Base-by-base conservation (phyloP, 2,888 invertebrate genomes). In the Priocnemis perturbator region DNA sequence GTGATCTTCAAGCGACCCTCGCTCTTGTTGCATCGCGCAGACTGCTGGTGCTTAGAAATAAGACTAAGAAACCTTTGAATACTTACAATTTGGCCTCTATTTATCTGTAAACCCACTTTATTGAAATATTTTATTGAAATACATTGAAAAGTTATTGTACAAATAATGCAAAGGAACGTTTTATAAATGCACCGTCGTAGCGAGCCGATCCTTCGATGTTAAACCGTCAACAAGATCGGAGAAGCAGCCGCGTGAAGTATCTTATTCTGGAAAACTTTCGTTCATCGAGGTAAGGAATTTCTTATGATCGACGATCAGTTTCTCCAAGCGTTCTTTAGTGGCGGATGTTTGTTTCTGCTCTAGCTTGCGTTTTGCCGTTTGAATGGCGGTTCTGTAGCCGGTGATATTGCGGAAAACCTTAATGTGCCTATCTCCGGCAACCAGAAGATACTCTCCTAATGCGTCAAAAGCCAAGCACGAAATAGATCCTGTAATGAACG, bases 361-460 rank as follows among this genome's bases (percentile, higher is more conserved):
- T 48, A 94, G 88, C 76, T 91, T 92, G 30, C 89, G 87, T 75
- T 89, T 90, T 14, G 91, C 90, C 4, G 89, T 87, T 44, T 87
- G 87, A 79, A 90, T 91, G 56, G 85, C 89, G 77, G 89, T 90
- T 64, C 91, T 90, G 81, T 92, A 92, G 4, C 94, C 95, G n/a
- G 93, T 91, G 5, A 95, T 90, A 82, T 97, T 97, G 87, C 95
- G 94, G 82, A 97, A 93, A 61, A 97, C 92, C 50, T 95, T 91
- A 14, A 97, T 93, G 58, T 93, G 93, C 75, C 93, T 93, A 79
- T 96, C 96, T 15, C 95, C 96, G 64, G 94, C 91, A 0, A 93
- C 92, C 76, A 95, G 91, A 53, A 97, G 84, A 84, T 93, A 94
- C 84, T 94, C 93, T 21, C 95, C 94, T 71, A 92, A 91, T 3